Percentiles rank a stretch among this genome's conserved stretches.
Evolutionary conservation across 2,888 invertebrate genomes (phyloP).

Genomic region (Oxystoma pomonae): DNA sequence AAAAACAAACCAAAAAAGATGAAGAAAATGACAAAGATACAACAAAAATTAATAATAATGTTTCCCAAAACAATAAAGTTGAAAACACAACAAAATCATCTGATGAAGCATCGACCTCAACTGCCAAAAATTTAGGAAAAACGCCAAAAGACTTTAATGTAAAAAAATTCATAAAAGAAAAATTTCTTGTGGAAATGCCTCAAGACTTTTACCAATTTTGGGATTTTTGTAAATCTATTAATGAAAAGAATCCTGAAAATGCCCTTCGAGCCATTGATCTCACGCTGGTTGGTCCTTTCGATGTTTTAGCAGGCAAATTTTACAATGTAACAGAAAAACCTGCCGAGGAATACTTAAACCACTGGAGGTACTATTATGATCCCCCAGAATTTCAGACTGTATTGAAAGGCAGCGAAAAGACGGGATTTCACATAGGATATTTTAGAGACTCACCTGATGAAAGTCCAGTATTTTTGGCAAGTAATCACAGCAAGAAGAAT

Average conservation of each 20-base stretch:
- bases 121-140: too few species aligned
- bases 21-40: conserved; percentile 3
- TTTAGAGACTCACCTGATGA: conserved; percentile 79
- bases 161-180: conserved; percentile 59
- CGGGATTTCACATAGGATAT: conserved; percentile 83
- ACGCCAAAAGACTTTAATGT: conserved; percentile 9
- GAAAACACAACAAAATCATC: too few species aligned
- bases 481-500: conserved; percentile 65
- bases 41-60: too few species aligned
- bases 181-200: conserved; percentile 84
- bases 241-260: conserved; percentile 55
- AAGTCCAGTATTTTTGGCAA: conserved; percentile 71
- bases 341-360: conserved; percentile 58
- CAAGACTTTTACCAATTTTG: conserved; percentile 84
- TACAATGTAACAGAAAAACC: conserved; percentile 44
- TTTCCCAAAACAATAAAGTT: too few species aligned
- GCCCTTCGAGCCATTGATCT: conserved; percentile 65
- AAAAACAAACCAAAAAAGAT: neutral
- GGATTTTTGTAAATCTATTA: conserved; percentile 63
- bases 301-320: conserved; percentile 68
- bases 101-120: too few species aligned
- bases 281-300: conserved; percentile 82
- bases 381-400: conserved; percentile 92
- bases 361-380: conserved; percentile 92
- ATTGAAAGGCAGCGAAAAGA: conserved; percentile 62